Evolutionary conservation across 2,113 vertebrate species (phyloP).

Genomic region (Dicerorhinus sumatrensis): DNA sequence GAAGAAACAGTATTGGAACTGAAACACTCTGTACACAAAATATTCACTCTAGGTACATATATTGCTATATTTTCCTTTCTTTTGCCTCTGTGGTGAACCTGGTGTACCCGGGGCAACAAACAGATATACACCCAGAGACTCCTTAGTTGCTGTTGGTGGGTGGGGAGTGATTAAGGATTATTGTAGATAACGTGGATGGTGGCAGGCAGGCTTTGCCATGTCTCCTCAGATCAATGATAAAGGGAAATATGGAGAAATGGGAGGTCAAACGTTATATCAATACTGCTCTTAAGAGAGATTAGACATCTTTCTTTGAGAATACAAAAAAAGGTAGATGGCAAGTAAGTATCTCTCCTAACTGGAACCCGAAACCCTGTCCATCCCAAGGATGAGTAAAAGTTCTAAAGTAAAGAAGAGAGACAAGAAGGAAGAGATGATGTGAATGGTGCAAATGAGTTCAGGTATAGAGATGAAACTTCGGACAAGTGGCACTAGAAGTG

Average conservation of each 20-base stretch:
- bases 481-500: not conserved
- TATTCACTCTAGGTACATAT: not conserved
- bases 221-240: not conserved
- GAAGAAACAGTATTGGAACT: not conserved
- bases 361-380: not conserved
- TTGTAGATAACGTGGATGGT: not conserved
- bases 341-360: not conserved
- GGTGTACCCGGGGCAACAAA: not conserved
- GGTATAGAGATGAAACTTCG: not conserved
- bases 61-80: not conserved
- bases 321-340: not conserved
- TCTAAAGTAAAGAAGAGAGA: not conserved
- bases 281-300: not conserved
- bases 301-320: not conserved
- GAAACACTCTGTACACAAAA: not conserved
- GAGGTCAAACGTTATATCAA: not conserved
- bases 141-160: not conserved
- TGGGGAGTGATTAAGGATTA: not conserved
- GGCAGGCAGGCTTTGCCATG: not conserved
- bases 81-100: not conserved
- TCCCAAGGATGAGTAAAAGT: not conserved
- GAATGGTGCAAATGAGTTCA: not conserved
- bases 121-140: not conserved
- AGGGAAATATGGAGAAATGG: not conserved
- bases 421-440: not conserved